Evolutionary conservation across 2,888 invertebrate genomes (phyloP), one percentile per base, ranked within the genome.

Genomic region (Erebia ligea): DNA sequence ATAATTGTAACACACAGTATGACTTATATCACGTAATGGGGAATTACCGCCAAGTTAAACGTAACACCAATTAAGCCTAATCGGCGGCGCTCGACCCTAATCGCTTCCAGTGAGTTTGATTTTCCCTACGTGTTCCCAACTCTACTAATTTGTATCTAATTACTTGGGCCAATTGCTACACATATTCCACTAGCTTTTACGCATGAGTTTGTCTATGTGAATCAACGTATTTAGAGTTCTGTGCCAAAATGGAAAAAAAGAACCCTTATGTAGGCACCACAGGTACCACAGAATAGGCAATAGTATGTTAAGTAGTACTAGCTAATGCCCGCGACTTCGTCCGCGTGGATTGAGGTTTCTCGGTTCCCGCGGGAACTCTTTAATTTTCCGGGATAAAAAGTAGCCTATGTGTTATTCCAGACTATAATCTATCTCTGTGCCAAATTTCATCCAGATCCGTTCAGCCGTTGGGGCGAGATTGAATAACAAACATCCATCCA

Each of bases 71-170:
- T 72, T 67, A 67, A 59, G 19, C 54, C 63, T 70, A 72, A 72
- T 69, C 72, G 69, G 21, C 69, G 69, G 40, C 69, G 64, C 52
- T 10, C 56, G 56, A 57, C 69, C 64, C 67, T 65, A 70, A 67
- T 67, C 67, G 69, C 70, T 72, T 70, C 56, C 56, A n/a, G 57
- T 54, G 54, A 72, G 54, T 67, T 70, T 57, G 66, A 72, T 66
- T 70, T 67, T 70, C 63, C 56, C 34, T 48, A 64, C 64, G 59
- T 72, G 64, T 64, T 64, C 42, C 66, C 42, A 66, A 66, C 66
- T 66, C 40, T 19, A 15, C 66, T 66, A 57, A 64, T 66, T 56
- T 56, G 54, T 66, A 66, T 66, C 42, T 66, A 21, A 62, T 62
- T 62, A 21, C 45, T 1, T 15, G 17, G 62, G 62, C 48, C 61